Evolutionary conservation across 2,888 invertebrate species (phyloP).

Genomic region (Agrotis puta): DNA sequence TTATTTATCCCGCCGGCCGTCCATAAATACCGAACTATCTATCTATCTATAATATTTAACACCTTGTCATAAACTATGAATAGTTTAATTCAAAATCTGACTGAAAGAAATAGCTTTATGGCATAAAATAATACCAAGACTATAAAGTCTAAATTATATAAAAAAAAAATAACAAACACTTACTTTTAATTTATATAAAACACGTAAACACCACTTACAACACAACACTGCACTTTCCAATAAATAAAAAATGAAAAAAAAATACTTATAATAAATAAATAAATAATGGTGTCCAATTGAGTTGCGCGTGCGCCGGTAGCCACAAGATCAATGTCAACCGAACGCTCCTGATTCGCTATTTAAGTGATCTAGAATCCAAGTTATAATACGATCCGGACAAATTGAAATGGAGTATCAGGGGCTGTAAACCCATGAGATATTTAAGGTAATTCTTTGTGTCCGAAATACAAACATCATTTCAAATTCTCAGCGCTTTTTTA

Average conservation of each 20-base stretch:
- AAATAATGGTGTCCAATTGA: constrained; percentile 20
- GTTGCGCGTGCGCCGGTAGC: constrained; percentile 74
- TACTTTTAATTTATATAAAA: constrained; percentile 34
- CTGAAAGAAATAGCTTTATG: too few relatives aligned
- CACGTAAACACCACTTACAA: constrained; percentile 28
- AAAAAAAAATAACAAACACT: constrained; percentile 18
- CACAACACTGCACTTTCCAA: constrained; percentile 60
- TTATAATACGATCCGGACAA: constrained; percentile 74
- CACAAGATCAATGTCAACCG: constrained; percentile 84
- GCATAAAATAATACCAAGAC: too few relatives aligned
- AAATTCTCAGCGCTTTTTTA: too few relatives aligned
- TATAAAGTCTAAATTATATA: not conserved
- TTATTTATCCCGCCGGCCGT: too few relatives aligned
- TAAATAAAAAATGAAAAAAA: constrained; percentile 11
- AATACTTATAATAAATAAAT: constrained; percentile 33
- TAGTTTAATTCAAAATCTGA: too few relatives aligned
- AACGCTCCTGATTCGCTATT: constrained; percentile 85
- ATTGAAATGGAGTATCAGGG: constrained; percentile 56
- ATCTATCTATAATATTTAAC: too few relatives aligned
- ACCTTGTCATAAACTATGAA: too few relatives aligned
- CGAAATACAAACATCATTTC: too few relatives aligned
- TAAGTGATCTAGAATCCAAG: constrained; percentile 87
- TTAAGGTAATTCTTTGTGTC: too few relatives aligned
- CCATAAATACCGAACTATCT: too few relatives aligned
- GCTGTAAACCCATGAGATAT: constrained; percentile 9